Conservation (phyloP, 2,113 vertebrate genomes). For the Xyliphius kryptos region DNA sequence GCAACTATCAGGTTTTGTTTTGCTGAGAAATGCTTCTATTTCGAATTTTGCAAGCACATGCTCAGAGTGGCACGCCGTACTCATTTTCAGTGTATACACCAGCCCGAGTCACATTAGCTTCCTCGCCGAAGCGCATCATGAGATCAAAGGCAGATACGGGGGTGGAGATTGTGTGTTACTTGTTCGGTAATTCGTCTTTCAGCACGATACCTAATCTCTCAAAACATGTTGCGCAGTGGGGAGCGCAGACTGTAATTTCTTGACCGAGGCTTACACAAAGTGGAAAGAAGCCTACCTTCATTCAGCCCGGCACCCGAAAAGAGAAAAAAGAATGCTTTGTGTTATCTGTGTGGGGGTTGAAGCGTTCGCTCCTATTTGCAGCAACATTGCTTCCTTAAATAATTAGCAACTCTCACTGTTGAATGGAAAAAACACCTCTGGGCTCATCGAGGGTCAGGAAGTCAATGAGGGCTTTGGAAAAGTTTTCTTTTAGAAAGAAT, state of each 20-base stretch:
- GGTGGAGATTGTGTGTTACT: constrained; percentile 19
- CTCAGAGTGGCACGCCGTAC: background rate
- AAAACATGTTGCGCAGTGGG: constrained; percentile 17
- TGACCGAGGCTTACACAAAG: constrained; percentile 25
- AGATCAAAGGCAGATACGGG: constrained; percentile 26
- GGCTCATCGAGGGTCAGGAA: constrained; percentile 17
- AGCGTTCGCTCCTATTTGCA: background rate
- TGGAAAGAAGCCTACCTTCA: constrained; percentile 11
- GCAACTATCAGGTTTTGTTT: constrained; percentile 24
- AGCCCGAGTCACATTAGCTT: constrained; percentile 17
- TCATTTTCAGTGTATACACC: constrained; percentile 14
- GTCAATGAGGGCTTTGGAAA: constrained; percentile 24
- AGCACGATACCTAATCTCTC: constrained; percentile 20
- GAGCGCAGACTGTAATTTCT: constrained; percentile 21
- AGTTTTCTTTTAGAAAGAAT: constrained; percentile 5
- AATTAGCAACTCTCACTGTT: constrained; percentile 27
- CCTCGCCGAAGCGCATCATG: constrained; percentile 12
- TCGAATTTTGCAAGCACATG: constrained; percentile 1
- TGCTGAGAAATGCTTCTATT: constrained; percentile 7
- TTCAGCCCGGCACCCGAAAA: constrained; percentile 8
- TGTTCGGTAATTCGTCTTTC: constrained; percentile 19
- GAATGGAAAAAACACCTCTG: constrained; percentile 16
- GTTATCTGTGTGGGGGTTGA: background rate
- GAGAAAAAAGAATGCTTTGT: background rate
- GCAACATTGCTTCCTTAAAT: constrained; percentile 7